Evolutionary conservation across 2,797 vertebrate genomes (phyloP), one percentile per base, ranked within the genome.

Genomic region (Helarctos malayanus): DNA sequence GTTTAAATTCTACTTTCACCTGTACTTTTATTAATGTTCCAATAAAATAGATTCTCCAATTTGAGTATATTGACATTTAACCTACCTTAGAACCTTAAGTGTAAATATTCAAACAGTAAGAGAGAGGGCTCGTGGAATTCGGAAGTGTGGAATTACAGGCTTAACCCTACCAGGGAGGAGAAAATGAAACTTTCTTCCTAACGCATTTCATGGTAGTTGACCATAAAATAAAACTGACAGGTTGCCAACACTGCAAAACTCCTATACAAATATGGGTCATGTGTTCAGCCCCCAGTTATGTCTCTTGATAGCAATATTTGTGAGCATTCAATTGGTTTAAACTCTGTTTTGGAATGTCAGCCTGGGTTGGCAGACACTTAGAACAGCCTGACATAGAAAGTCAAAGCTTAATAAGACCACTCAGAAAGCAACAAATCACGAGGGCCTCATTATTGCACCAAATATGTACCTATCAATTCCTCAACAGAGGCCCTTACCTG

Each of bases 171-270:
- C 27, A 76, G 90, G 89, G 38, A 94, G 12, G 71, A 96, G 52
- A 96, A 98, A 98, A 97, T 89, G 29, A 96, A 96, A 98, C 69
- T 89, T 84, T 78, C 92, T 87, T 91, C 52, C 92, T 49, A 25
- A 75, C 98, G 45, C 45, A 95, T 95, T 96, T 94, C 57, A 88
- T 79, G 47, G 63, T 89, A 94, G 69, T 96, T 97, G 97, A 95
- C 61, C 92, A 97, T 68, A 97, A 98, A 96, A 95, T 96, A 98
- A 98, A 98, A 97, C n/a, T 88, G 90, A 79, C 21, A 97, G 57
- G 92, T 61, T 95, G 49, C 87, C 98, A 97, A 90, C 8, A 32
- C 89, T 96, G 27, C 85, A 97, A 92, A 97, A 97, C 76, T 92
- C 69, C 88, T 91, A 90, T 92, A 91, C 63, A 98, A 97, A 68